Evolutionary conservation across 2,888 invertebrate species (phyloP).

Genomic region (Pemphredon lugubris): DNA sequence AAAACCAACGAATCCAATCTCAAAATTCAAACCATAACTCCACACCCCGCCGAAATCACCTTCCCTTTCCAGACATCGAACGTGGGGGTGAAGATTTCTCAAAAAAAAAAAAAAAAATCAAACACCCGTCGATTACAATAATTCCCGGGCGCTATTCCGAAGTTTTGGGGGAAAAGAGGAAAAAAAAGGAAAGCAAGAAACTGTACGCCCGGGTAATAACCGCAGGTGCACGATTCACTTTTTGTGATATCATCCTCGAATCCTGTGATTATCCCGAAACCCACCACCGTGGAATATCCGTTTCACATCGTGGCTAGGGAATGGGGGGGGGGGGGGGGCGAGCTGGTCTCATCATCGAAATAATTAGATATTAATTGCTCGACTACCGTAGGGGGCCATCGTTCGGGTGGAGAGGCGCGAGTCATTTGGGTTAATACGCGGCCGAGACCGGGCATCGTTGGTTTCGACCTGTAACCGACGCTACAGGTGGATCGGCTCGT

Average conservation of each 20-base stretch:
- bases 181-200: not conserved
- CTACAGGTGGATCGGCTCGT: constrained; percentile 66
- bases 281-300: constrained; percentile 63
- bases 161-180: too few species aligned
- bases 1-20: too few species aligned
- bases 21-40: too few species aligned
- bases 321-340: constrained; percentile 47
- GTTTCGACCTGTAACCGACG: constrained; percentile 42
- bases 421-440: constrained; percentile 75
- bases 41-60: too few species aligned
- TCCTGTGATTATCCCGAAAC: constrained; percentile 48
- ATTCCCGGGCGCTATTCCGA: not conserved
- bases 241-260: constrained; percentile 44
- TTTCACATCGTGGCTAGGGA: too few species aligned
- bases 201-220: constrained; percentile 1
- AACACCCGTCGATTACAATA: constrained; percentile 3
- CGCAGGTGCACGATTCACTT: constrained; percentile 22
- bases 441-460: constrained; percentile 33
- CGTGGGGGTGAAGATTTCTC: too few species aligned
- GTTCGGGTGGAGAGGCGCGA: constrained; percentile 62
- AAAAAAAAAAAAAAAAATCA: too few species aligned
- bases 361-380: constrained; percentile 78
- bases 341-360: constrained; percentile 68
- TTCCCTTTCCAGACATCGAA: too few species aligned
- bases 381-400: constrained; percentile 73